A percentile compares a stretch with the other conserved stretches of the same genome.
These are phyloP conservation scores for Channa striata DNA, from an alignment of 2,797 vertebrate species.

Conservation along the genomic window DNA sequence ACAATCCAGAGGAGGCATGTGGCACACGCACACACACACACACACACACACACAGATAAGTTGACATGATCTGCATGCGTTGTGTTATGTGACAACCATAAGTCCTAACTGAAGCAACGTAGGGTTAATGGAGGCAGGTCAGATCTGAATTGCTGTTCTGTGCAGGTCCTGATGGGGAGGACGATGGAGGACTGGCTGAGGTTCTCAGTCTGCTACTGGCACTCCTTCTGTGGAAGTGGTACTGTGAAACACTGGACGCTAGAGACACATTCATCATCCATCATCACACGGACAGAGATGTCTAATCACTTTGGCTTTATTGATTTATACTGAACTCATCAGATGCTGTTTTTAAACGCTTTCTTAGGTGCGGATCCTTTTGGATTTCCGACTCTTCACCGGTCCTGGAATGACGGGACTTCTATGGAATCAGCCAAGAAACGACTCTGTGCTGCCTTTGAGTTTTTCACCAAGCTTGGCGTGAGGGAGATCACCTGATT, in stretches of 20 bases:
- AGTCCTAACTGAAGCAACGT: neutral
- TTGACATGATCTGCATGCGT: neutral
- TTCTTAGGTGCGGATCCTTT: conserved; percentile 80
- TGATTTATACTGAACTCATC: neutral
- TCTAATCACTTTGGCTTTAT: neutral
- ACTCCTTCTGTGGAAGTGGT: conserved; percentile 81
- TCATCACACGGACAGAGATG: too few relatives aligned
- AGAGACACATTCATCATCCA: neutral
- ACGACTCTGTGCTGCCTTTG: conserved; percentile 77
- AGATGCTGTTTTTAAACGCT: neutral
- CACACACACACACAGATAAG: neutral
- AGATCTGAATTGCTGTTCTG: conserved; percentile 32
- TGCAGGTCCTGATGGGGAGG: conserved; percentile 75
- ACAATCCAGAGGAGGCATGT: conserved; percentile 73
- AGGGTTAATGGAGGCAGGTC: neutral
- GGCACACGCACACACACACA: neutral
- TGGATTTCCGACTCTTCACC: conserved; percentile 69
- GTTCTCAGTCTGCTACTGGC: conserved; percentile 82
- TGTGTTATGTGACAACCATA: neutral
- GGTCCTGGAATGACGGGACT: conserved; percentile 74
- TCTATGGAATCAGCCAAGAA: conserved; percentile 77
- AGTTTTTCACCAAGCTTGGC: conserved; percentile 83
- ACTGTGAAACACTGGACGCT: conserved; percentile 4
- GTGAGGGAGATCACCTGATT: conserved; percentile 54
- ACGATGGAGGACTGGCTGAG: conserved; percentile 83